These are phyloP conservation scores for Agrypnia vestita DNA, from an alignment of 1,140 invertebrate species.

Conservation along the genomic window DNA sequence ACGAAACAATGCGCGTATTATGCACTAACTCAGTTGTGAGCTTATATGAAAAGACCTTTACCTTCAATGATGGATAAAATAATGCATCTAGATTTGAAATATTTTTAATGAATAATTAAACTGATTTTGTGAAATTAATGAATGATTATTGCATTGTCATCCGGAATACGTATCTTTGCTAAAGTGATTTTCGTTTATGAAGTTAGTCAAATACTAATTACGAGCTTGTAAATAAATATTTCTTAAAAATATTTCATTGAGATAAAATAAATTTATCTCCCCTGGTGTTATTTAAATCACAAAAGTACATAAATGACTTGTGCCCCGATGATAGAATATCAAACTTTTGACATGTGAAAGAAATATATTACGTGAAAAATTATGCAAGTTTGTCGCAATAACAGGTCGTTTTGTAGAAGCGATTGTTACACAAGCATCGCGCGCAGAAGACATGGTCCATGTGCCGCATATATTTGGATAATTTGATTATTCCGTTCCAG, in stretches of 20 bases:
- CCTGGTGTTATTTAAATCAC: not conserved
- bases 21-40: no score
- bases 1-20: no score
- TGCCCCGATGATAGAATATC: slow-evolving; percentile 38
- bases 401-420: slow-evolving; percentile 53
- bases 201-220: no score
- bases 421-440: slow-evolving; percentile 29
- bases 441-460: slow-evolving; percentile 52
- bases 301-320: slow-evolving; percentile 23
- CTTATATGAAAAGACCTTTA: no score
- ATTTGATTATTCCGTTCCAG: slow-evolving; percentile 49
- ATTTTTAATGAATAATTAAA: no score
- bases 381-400: slow-evolving; percentile 36
- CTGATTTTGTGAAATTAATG: no score
- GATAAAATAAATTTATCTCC: not conserved
- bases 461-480: slow-evolving; percentile 56
- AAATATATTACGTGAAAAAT: slow-evolving; percentile 43
- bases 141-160: no score
- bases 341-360: slow-evolving; percentile 28
- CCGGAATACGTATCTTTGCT: no score
- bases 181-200: no score
- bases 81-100: no score
- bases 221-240: no score
- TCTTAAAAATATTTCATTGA: not conserved
- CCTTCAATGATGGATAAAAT: no score